phyloP scores from a whole-genome alignment of 1,140 invertebrate genomes.

The Venturia canescens region DNA sequence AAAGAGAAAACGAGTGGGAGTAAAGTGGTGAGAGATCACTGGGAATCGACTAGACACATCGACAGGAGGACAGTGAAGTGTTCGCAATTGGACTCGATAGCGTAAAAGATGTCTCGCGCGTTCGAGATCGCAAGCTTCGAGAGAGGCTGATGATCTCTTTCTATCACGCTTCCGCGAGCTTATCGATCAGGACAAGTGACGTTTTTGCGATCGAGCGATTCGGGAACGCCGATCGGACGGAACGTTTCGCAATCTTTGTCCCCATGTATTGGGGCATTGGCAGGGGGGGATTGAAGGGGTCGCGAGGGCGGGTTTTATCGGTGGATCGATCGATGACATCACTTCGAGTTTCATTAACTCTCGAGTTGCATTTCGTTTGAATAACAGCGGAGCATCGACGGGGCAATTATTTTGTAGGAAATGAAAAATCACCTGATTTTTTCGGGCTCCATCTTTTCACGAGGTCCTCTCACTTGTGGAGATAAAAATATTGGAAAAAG shows the following conservation, averaged over 20 bases:
- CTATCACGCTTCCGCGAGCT: conserved; percentile 28
- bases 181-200: conserved; percentile 21
- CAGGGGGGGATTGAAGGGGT: neutral
- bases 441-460: too few relatives aligned
- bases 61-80: conserved; percentile 22
- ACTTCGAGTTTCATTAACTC: too few relatives aligned
- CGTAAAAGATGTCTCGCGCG: neutral
- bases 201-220: conserved; percentile 19
- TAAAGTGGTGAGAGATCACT: neutral
- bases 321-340: too few relatives aligned
- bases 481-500: too few relatives aligned
- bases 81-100: conserved; percentile 8
- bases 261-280: neutral
- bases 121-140: neutral
- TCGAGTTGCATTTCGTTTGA: too few relatives aligned
- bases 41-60: neutral
- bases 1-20: neutral
- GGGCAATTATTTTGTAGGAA: too few relatives aligned
- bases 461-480: too few relatives aligned
- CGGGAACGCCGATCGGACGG: neutral
- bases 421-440: too few relatives aligned
- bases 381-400: too few relatives aligned
- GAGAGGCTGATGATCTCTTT: conserved; percentile 11
- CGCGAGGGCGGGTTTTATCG: neutral
- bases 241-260: neutral